phyloP scores from a whole-genome alignment of 1,140 invertebrate genomes.

The Leptoteleia sp. region DNA sequence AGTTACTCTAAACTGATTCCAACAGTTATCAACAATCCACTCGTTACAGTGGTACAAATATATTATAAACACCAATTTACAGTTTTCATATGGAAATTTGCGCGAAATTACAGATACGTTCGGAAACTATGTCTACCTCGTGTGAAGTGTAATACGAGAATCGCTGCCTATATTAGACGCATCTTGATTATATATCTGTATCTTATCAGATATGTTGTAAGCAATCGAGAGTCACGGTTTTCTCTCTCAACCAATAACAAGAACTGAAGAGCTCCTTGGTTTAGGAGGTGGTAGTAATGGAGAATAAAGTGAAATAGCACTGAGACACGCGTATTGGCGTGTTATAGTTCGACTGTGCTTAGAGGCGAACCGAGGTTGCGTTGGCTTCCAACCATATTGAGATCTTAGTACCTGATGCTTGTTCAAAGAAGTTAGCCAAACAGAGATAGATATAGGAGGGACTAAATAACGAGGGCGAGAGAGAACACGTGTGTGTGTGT shows the following conservation, averaged over 20 bases:
- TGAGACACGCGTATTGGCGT: constrained; percentile 77
- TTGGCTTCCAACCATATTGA: constrained; percentile 75
- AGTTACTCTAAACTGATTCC: constrained; percentile 11
- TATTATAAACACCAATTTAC: no score
- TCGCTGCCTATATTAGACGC: constrained; percentile 1
- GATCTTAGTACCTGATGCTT: constrained; percentile 64
- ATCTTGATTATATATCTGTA: constrained; percentile 29
- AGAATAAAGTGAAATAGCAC: constrained; percentile 73
- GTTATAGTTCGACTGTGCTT: constrained; percentile 65
- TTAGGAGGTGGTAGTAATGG: constrained; percentile 48
- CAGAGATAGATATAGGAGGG: constrained; percentile 28
- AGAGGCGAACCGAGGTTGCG: constrained; percentile 68
- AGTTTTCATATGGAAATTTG: no score
- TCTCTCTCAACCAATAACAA: constrained; percentile 55
- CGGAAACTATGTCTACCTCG: not conserved
- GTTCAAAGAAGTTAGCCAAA: constrained; percentile 50
- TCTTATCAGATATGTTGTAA: constrained; percentile 54
- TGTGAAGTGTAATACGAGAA: constrained; percentile 15
- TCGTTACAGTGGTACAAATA: no score
- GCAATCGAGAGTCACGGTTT: constrained; percentile 48
- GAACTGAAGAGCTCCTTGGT: constrained; percentile 50
- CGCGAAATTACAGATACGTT: no score
- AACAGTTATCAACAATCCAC: constrained; percentile 3
- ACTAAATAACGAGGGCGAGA: constrained; percentile 52
- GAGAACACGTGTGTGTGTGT: constrained; percentile 35